These are phyloP conservation scores for Desoria tigrina DNA, from an alignment of 2,888 invertebrate species.

Conservation along the genomic window DNA sequence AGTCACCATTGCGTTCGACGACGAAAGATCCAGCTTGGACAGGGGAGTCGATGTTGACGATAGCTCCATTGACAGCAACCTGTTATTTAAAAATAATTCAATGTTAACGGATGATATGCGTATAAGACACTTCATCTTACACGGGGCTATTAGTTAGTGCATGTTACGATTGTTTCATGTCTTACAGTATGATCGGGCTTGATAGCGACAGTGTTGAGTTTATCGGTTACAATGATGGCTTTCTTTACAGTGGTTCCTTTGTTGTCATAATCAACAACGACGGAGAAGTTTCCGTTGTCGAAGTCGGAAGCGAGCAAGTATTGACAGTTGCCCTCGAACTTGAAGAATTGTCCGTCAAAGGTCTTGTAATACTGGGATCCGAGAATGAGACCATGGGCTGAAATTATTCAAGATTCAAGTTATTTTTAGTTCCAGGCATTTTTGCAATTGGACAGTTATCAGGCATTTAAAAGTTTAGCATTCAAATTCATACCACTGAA, in stretches of 20 bases:
- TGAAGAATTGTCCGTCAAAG: slow-evolving; percentile 79
- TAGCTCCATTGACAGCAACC: slow-evolving; percentile 67
- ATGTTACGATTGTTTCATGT: too few relatives aligned
- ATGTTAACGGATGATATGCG: too few relatives aligned
- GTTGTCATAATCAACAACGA: slow-evolving; percentile 67
- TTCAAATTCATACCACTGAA: slow-evolving; percentile 62
- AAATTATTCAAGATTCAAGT: slow-evolving; percentile 45
- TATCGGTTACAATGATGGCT: slow-evolving; percentile 70
- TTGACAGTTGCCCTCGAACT: slow-evolving; percentile 77
- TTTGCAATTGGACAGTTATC: neutral
- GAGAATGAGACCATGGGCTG: slow-evolving; percentile 70
- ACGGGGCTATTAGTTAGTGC: too few relatives aligned
- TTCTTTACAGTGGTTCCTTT: slow-evolving; percentile 61
- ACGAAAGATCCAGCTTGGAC: slow-evolving; percentile 47
- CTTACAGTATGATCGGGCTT: slow-evolving; percentile 66
- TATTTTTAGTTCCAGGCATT: neutral
- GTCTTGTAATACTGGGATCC: slow-evolving; percentile 85
- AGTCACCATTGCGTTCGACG: slow-evolving; percentile 54
- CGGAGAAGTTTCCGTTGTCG: slow-evolving; percentile 81
- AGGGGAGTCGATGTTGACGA: slow-evolving; percentile 63
- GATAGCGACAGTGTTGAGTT: slow-evolving; percentile 66
- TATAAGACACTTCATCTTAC: too few relatives aligned
- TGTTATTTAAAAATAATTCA: slow-evolving; percentile 55
- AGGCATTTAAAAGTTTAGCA: neutral
- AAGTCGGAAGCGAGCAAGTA: slow-evolving; percentile 83